These are phyloP conservation scores for Catostylus mosaicus DNA, from an alignment of 30 jellyfish, hydroid and myxozoan species.

Conservation along the genomic window DNA sequence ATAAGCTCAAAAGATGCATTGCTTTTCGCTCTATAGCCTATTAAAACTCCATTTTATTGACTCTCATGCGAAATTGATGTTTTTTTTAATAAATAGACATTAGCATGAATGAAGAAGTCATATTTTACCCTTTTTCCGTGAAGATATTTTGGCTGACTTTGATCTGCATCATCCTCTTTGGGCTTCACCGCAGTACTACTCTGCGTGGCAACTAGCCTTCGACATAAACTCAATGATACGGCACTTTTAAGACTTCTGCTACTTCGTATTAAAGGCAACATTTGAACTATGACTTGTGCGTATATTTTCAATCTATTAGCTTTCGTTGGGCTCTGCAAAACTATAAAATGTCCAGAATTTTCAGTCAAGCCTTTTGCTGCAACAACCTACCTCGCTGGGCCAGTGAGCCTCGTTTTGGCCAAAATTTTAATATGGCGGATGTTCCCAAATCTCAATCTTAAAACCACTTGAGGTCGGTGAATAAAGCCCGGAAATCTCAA, in stretches of 20 bases:
- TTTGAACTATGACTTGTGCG: background rate
- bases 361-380: too few relatives aligned
- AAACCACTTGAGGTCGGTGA: too few relatives aligned
- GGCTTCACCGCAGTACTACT: slow-evolving; percentile 9
- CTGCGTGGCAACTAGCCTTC: background rate
- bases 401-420: slow-evolving; percentile 7
- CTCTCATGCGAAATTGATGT: too few relatives aligned
- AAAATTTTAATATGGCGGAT: background rate
- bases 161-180: slow-evolving; percentile 5
- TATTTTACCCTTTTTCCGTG: slow-evolving; percentile 51
- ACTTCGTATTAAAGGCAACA: background rate
- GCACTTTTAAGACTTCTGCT: background rate
- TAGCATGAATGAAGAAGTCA: background rate
- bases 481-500: too few relatives aligned
- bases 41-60: too few relatives aligned
- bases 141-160: slow-evolving; percentile 61
- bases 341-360: too few relatives aligned
- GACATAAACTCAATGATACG: background rate
- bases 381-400: slow-evolving; percentile 2
- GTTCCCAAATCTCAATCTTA: too few relatives aligned
- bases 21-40: too few relatives aligned
- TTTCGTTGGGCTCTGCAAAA: too few relatives aligned
- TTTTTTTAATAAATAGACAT: too few relatives aligned
- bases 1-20: too few relatives aligned
- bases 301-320: too few relatives aligned